Evolutionary conservation across 2,797 vertebrate species (phyloP).

Genomic region (Notoglanidium macrostoma): DNA sequence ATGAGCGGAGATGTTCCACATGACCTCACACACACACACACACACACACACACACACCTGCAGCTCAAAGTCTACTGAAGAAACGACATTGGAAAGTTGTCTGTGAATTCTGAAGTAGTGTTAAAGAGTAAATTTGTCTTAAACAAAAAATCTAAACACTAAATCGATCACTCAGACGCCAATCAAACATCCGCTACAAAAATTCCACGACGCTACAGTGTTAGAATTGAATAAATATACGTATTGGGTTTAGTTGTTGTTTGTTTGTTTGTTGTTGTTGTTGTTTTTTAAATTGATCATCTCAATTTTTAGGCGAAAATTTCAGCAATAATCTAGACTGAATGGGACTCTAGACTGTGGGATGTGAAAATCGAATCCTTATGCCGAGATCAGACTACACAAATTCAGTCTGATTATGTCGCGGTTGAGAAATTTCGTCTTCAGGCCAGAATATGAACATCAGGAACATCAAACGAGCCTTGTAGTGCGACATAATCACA

Average conservation of each 20-base stretch:
- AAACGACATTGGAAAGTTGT: background rate
- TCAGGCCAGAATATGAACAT: no score
- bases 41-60: background rate
- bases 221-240: background rate
- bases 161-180: background rate
- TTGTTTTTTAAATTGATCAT: background rate
- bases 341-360: no score
- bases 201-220: background rate
- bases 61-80: background rate
- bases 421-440: no score
- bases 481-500: no score
- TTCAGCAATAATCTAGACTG: background rate
- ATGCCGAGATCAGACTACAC: no score
- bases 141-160: background rate
- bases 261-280: no score
- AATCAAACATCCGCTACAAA: background rate
- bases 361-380: background rate
- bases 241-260: no score
- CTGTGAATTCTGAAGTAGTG: background rate
- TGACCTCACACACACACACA: background rate
- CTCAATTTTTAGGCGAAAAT: background rate
- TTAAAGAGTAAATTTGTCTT: background rate
- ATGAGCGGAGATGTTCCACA: background rate
- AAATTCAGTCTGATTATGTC: no score
- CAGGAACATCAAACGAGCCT: no score